These are phyloP conservation scores for Natrix natrix DNA, from an alignment of 2,797 vertebrate species.

Conservation along the genomic window DNA sequence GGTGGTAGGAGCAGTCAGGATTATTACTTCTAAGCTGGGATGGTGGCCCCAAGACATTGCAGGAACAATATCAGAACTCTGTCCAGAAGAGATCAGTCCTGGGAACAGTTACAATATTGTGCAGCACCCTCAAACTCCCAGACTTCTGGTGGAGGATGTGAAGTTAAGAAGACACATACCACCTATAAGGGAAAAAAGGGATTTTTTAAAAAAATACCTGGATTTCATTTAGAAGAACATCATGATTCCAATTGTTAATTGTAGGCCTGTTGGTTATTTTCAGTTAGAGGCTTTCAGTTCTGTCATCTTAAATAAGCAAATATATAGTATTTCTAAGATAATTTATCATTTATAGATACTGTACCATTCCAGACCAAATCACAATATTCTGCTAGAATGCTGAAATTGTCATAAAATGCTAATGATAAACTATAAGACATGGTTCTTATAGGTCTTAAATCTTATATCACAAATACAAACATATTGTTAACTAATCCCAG, in stretches of 20 bases:
- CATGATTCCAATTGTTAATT: background rate
- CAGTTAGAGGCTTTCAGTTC: background rate
- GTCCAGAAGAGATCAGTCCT: too few relatives aligned
- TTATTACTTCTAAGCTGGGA: too few relatives aligned
- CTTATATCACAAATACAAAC: background rate
- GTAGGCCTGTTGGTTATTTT: background rate
- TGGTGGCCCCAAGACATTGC: too few relatives aligned
- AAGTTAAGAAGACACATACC: too few relatives aligned
- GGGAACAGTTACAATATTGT: too few relatives aligned
- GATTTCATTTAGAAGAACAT: background rate
- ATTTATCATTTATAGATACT: accelerated
- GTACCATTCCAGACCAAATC: accelerated
- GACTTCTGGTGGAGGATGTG: too few relatives aligned
- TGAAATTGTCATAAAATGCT: background rate
- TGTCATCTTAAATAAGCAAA: background rate
- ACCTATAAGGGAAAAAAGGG: background rate
- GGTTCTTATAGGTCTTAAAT: background rate
- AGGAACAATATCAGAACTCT: too few relatives aligned
- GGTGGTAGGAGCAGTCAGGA: too few relatives aligned
- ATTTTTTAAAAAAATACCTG: too few relatives aligned
- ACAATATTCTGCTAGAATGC: background rate
- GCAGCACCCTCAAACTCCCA: too few relatives aligned
- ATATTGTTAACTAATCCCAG: background rate
- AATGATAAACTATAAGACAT: accelerated
- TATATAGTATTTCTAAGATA: accelerated